Evolutionary conservation across 1,140 invertebrate genomes (phyloP).

Genomic region (Drosophila murphyi): DNA sequence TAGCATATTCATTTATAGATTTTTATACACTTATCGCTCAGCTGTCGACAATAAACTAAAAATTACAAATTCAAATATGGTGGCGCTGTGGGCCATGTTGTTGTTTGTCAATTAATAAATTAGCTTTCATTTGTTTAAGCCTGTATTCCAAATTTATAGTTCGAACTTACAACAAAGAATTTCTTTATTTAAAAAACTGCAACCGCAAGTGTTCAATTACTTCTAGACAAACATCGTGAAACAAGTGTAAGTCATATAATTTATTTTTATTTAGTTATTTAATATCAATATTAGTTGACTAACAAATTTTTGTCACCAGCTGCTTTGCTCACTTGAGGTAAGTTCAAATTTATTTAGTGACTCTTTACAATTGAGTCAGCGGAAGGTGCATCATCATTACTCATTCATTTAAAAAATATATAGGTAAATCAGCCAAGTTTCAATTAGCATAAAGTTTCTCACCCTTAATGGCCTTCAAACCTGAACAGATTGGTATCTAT

Average conservation of each 20-base stretch:
- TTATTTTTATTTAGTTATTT: neutral
- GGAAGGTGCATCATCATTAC: slow-evolving; percentile 31
- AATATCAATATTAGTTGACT: neutral
- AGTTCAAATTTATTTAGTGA: slow-evolving; percentile 7
- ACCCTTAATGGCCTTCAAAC: slow-evolving; percentile 47
- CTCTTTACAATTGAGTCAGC: slow-evolving; percentile 22
- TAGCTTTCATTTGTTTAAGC: too few relatives aligned
- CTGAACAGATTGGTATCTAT: slow-evolving; percentile 45
- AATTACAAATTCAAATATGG: too few relatives aligned
- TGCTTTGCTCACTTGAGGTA: neutral
- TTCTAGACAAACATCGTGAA: too few relatives aligned
- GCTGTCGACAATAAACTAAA: too few relatives aligned
- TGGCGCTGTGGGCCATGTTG: too few relatives aligned
- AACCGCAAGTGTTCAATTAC: too few relatives aligned
- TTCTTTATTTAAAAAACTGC: too few relatives aligned
- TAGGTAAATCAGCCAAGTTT: slow-evolving; percentile 38
- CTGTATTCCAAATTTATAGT: too few relatives aligned
- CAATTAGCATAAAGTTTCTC: neutral
- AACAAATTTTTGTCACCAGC: neutral
- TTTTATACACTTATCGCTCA: neutral
- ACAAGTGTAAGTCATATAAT: neutral
- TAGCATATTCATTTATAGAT: too few relatives aligned
- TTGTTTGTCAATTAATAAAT: too few relatives aligned
- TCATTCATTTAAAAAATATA: slow-evolving; percentile 29
- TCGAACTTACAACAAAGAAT: too few relatives aligned